Conservation (phyloP, 2,113 vertebrate species). For the Marmota flaviventris region DNA sequence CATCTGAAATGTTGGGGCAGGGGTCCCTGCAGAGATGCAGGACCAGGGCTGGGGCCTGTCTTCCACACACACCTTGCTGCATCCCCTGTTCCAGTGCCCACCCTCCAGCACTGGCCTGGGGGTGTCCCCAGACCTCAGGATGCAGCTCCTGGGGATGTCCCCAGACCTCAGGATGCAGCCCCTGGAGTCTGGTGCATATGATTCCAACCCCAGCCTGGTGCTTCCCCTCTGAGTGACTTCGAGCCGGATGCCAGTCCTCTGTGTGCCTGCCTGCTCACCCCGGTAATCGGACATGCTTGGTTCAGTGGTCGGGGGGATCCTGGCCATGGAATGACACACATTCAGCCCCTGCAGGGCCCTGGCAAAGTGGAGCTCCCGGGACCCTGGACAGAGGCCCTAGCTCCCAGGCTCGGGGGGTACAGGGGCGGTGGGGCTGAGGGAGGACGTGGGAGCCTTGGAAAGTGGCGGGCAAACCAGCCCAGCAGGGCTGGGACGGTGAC, state of each 20-base stretch:
- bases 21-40: accelerated
- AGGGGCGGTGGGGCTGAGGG: slow-evolving; percentile 57
- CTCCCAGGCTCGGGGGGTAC: accelerated
- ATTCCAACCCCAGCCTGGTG: not conserved
- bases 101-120: not conserved
- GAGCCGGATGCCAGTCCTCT: not conserved
- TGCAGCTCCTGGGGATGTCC: accelerated
- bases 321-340: accelerated
- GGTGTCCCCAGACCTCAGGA: accelerated
- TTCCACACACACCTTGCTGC: not conserved
- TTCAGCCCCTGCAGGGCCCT: not conserved
- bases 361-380: accelerated
- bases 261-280: accelerated
- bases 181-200: not conserved
- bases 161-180: accelerated
- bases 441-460: slow-evolving; percentile 81
- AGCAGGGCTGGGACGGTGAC: slow-evolving; percentile 94
- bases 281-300: accelerated
- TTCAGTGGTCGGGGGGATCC: accelerated
- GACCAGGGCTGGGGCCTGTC: accelerated
- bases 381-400: accelerated
- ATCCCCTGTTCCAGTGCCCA: not conserved
- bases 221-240: not conserved
- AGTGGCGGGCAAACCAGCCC: slow-evolving; percentile 91
- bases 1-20: too few species aligned